Evolutionary conservation across 2,888 invertebrate species (phyloP), one percentile per base, ranked within the genome.

Genomic region (Eupelmus urozonus): DNA sequence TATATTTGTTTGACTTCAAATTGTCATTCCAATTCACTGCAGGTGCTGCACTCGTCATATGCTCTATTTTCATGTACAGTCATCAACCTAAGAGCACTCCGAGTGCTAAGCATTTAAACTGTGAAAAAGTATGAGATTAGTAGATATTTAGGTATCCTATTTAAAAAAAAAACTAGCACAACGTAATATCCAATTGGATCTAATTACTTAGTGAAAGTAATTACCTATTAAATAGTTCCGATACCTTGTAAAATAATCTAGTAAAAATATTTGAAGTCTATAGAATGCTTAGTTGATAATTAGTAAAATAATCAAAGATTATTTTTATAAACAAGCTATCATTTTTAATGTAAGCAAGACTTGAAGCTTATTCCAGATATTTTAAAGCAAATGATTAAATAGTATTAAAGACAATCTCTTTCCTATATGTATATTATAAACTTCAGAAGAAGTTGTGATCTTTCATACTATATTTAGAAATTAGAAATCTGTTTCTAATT

Each of bases 11-110:
- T 87, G 92, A 95, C 84, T 98, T 98, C 88, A 92, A 94, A 80
- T 91, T 99, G 67, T 96, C 97, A 1, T 79, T 94, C n/a, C 95
- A 96, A 88, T 99, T 99, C 90, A 90, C 94, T 13, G 63, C 94
- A 2, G 99, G 99, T 16, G 97, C 98, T 1, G 85, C 92, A 5
- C 91, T 98, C 75, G 99, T 99, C 0, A 98, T 99, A 84, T 92
- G 93, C 69, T 98, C 99, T 0, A 97, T 99, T 90, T 98, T 98
- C 90, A 91, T 99, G 84, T 99, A 99, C 89, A 94, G 96, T 72
- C 94, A 96, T 87, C 94, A 94, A 83, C 95, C 96, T 1, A 93
- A 92, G 85, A 90, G 76, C 7, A 53, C 63, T 4, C 20, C 66
- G 2, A 66, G 57, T 3, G 83, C 85, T 74, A 87, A 84, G 49